Evolutionary conservation across 2,888 invertebrate genomes (phyloP), one percentile per base, ranked within the genome.

Genomic region (Tenthredo scrophulariae): DNA sequence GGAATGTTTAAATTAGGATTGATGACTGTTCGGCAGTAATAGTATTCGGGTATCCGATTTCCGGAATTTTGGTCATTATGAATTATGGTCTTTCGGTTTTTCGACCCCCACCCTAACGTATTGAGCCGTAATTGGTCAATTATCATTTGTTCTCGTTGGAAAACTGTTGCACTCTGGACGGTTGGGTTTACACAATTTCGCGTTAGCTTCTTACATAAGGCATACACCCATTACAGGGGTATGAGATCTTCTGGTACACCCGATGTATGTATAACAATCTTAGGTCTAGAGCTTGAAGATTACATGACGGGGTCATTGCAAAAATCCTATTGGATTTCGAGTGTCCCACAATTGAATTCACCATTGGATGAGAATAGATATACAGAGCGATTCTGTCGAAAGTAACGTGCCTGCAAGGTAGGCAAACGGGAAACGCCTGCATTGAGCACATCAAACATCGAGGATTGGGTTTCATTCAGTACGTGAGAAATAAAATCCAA

Each of bases 221-320:
- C 2, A n/a, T 18, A n/a, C 18, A 50, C 50, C 18, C 18, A 15
- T 50, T 18, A 18, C 6, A 50, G 3, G 5, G 18, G 18, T n/a
- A 50, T 50, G 5, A 18, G 50, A 50, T n/a, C n/a, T n/a, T 7
- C 7, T n/a, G 1, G 54, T n/a, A n/a, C 54, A 54, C 54, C 54
- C n/a, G n/a, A 54, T 54, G n/a, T 54, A 54, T 54, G n/a, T n/a
- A n/a, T 54, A 54, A n/a, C 54, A n/a, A n/a, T n/a, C 54, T 54
- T n/a, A 54, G n/a, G 54, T 54, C n/a, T n/a, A 54, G 54, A 54
- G n/a, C n/a, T n/a, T 54, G n/a, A 6, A 54, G 54, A n/a, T 7
- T 54, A 7, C 7, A n/a, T n/a, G 54, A 6, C n/a, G 6, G n/a
- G 54, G 7, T n/a, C 54, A 54, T 54, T 54, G n/a, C 54, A 54